A percentile compares a stretch with the other conserved stretches of the same genome.
Evolutionary conservation across 2,113 vertebrate species (phyloP).

Genomic region (Lipotes vexillifer): DNA sequence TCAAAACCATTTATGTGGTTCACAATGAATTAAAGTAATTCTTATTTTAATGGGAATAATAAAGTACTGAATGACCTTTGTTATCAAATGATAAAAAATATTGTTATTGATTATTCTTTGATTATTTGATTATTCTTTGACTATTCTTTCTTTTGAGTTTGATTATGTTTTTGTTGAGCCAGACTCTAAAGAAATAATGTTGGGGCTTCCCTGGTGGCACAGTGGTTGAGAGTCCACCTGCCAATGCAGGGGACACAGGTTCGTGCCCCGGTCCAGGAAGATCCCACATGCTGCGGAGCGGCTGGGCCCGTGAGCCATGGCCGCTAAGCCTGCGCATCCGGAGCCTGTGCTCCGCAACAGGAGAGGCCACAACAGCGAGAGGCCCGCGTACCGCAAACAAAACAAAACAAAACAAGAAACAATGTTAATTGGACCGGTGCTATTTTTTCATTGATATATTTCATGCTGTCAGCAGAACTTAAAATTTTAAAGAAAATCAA

Average conservation of each 20-base stretch:
- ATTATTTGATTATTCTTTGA: not conserved
- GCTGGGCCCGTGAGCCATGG: too few relatives aligned
- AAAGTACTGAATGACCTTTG: not conserved
- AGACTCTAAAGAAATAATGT: not conserved
- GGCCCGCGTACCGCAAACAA: too few relatives aligned
- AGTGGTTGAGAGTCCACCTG: too few relatives aligned
- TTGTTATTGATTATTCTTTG: not conserved
- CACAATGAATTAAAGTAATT: not conserved
- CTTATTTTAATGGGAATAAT: slow-evolving; percentile 30
- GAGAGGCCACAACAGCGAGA: too few relatives aligned
- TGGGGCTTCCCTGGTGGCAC: not conserved
- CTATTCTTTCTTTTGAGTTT: slow-evolving; percentile 26
- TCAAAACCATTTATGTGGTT: not conserved
- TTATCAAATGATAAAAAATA: not conserved
- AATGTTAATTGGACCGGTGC: not conserved
- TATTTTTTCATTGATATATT: not conserved
- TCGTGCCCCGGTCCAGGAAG: too few relatives aligned
- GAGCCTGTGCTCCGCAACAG: too few relatives aligned
- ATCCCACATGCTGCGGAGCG: too few relatives aligned
- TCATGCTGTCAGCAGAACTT: not conserved
- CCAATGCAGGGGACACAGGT: too few relatives aligned
- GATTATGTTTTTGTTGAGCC: not conserved
- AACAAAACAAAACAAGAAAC: not conserved
- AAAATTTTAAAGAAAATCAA: not conserved
- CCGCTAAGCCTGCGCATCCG: too few relatives aligned